Base-by-base conservation (phyloP, 1,140 invertebrate species). In the Rhagoletis zephyria region DNA sequence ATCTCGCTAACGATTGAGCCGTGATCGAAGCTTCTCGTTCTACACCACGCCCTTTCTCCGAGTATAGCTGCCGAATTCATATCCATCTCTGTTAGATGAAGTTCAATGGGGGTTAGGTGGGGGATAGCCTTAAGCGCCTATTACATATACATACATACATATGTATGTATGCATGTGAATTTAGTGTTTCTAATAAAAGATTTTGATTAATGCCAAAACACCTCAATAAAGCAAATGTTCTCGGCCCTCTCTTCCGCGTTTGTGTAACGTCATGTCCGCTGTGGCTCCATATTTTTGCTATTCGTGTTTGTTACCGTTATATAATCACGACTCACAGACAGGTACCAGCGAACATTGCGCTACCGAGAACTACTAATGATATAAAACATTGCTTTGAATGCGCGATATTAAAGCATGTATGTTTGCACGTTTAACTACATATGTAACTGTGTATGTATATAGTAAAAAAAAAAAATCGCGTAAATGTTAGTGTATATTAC, bases 401-500 rank as follows among this genome's bases (percentile, higher is more conserved):
- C 61, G 16, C 12, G 4, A 14, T 63, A 14, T 9, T 4, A 12
- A n/a, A 16, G n/a, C 12, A 63, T 16, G 61, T 63, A n/a, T 7
- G 45, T 1, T 6, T 45, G 42, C 1, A 42, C 42, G 42, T 70
- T 40, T 48, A 51, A 77, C 42, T 2, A n/a, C 12, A n/a, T 81
- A 56, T 81, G 14, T 16, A 14, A 45, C 51, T 56, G 56, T 51
- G 7, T 19, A 56, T 81, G 16, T 45, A 81, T 56, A 10, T 81
- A n/a, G 30, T 30, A 30, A 30, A 30, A 30, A 30, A 30, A 45
- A 61, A 60, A 42, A 85, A 56, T 61, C 56, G 42, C 1, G 30
- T 14, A 61, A 74, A 87, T 86, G 65, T 85, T 87, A 74, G 85
- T 86, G 51, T 19, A 89, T 89, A 92, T 92, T 92, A 92, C 91